phyloP scores from a whole-genome alignment of 2,113 vertebrate species.

The Octodon degus region DNA sequence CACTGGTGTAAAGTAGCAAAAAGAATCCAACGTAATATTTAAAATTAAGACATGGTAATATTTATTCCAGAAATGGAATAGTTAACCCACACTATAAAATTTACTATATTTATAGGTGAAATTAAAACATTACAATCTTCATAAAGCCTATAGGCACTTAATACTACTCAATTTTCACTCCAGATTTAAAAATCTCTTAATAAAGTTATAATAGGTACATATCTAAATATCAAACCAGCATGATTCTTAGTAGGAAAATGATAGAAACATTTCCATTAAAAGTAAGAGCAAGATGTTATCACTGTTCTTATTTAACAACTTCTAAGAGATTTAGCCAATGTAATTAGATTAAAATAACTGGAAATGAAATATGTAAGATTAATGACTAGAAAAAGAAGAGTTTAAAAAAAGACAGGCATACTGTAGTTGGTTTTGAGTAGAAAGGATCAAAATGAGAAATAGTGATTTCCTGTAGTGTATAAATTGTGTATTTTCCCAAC shows the following conservation, averaged over 20 bases:
- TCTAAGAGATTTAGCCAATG: neutral
- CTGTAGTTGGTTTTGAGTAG: slow-evolving; percentile 8
- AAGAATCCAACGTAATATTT: neutral
- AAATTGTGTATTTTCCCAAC: slow-evolving; percentile 29
- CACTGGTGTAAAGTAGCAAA: neutral
- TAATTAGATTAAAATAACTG: slow-evolving; percentile 42
- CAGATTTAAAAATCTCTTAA: neutral
- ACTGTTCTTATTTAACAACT: slow-evolving; percentile 9
- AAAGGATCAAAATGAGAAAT: slow-evolving; percentile 47
- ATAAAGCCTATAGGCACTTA: neutral
- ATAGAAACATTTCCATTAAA: slow-evolving; percentile 44
- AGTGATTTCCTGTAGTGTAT: neutral
- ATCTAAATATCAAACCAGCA: neutral
- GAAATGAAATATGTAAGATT: slow-evolving; percentile 30
- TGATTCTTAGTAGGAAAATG: slow-evolving; percentile 36
- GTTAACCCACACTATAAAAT: slow-evolving; percentile 28
- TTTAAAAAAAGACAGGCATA: slow-evolving; percentile 22
- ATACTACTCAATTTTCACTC: neutral
- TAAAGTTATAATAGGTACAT: neutral
- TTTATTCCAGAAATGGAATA: slow-evolving; percentile 12
- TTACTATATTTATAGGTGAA: neutral
- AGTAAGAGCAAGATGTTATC: neutral
- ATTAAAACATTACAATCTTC: neutral
- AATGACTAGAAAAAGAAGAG: slow-evolving; percentile 6
- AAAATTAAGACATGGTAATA: neutral